A percentile compares a stretch with the other conserved stretches of the same genome.
Conservation (phyloP, 2,113 vertebrate species). For the Nothocercus julius region DNA sequence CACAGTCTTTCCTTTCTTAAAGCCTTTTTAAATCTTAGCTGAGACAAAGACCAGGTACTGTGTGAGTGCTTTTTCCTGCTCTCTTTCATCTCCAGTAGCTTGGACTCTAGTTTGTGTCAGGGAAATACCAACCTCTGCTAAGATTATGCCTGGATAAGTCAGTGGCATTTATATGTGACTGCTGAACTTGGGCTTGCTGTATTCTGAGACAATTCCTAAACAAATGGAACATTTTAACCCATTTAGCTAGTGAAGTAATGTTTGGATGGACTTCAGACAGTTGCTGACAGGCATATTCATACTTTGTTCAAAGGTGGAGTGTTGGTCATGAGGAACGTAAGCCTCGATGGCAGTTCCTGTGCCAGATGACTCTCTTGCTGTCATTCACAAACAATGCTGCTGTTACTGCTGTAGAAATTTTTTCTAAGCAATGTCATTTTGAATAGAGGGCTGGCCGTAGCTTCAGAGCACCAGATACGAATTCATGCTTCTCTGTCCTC, state of each 20-base stretch:
- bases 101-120: not conserved
- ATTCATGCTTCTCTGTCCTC: not conserved
- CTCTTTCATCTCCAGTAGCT: not conserved
- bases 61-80: not conserved
- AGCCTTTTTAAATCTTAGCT: not conserved
- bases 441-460: not conserved
- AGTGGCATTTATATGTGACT: not conserved
- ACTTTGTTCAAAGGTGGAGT: not conserved
- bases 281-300: not conserved
- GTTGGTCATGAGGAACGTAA: slow-evolving; percentile 39
- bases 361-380: not conserved
- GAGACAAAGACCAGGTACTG: not conserved
- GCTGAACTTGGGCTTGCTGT: not conserved
- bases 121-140: slow-evolving; percentile 29
- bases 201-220: slow-evolving; percentile 50
- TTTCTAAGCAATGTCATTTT: not conserved
- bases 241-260: slow-evolving; percentile 62
- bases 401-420: not conserved
- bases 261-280: slow-evolving; percentile 35
- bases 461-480: not conserved
- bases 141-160: slow-evolving; percentile 55
- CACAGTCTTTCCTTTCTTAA: not conserved
- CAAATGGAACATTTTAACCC: slow-evolving; percentile 28
- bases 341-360: not conserved
- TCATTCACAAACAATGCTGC: not conserved